Conservation (phyloP, 2,113 vertebrate genomes). For the Pica pica region DNA sequence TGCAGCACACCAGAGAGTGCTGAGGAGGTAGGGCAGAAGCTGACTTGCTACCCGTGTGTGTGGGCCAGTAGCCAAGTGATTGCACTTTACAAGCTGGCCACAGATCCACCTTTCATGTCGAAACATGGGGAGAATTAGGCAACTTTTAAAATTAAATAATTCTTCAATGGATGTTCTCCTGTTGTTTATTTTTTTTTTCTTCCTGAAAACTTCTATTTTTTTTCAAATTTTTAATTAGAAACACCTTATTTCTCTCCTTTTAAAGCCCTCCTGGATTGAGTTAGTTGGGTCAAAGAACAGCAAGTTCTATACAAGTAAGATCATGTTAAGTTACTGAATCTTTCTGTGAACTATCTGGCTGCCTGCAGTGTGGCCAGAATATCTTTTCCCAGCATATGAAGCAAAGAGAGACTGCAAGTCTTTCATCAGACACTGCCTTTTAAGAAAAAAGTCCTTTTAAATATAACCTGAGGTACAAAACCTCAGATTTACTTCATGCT, state of each 20-base stretch:
- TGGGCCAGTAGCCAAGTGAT: slow-evolving; percentile 45
- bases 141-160: slow-evolving; percentile 29
- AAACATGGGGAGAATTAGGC: slow-evolving; percentile 25
- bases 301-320: slow-evolving; percentile 37
- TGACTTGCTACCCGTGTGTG: background rate
- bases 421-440: background rate
- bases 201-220: background rate
- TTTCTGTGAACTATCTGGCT: slow-evolving; percentile 12
- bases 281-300: slow-evolving; percentile 61
- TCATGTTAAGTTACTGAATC: slow-evolving; percentile 32
- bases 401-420: background rate
- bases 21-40: background rate
- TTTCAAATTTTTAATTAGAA: slow-evolving; percentile 46
- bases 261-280: slow-evolving; percentile 38
- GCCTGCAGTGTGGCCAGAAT: background rate
- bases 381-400: background rate
- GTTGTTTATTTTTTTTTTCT: background rate
- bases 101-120: background rate
- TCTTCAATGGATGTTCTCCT: background rate
- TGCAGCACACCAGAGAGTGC: background rate
- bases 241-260: slow-evolving; percentile 26
- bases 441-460: background rate
- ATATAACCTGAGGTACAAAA: background rate
- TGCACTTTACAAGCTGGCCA: slow-evolving; percentile 16
- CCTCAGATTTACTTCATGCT: background rate